Conservation (phyloP, 2,888 invertebrate species). For the Heliothis peltigera region DNA sequence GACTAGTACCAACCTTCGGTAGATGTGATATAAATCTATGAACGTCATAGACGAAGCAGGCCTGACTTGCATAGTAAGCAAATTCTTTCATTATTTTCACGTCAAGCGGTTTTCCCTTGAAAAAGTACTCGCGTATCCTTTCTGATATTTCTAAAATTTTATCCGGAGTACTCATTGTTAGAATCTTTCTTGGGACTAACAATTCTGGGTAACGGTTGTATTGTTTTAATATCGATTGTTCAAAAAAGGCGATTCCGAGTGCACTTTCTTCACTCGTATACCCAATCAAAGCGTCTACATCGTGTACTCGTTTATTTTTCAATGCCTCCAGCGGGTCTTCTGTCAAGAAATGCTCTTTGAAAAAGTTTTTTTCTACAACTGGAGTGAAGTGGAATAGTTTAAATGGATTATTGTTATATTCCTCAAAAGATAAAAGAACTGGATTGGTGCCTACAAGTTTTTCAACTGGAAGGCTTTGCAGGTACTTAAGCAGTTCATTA, state of each 20-base stretch:
- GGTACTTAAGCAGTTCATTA: conserved; percentile 68
- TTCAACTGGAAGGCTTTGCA: conserved; percentile 68
- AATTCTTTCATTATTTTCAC: conserved; percentile 63
- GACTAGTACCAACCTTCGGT: conserved; percentile 32
- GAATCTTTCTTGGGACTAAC: conserved; percentile 68
- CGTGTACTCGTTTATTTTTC: conserved; percentile 81
- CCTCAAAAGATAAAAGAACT: conserved; percentile 66
- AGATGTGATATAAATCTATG: conserved; percentile 44
- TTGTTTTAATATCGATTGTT: conserved; percentile 25
- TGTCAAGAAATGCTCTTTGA: conserved; percentile 69
- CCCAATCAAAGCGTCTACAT: conserved; percentile 92
- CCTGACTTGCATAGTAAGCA: conserved; percentile 58
- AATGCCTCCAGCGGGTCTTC: conserved; percentile 64
- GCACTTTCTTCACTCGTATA: conserved; percentile 92
- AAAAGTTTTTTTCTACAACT: conserved; percentile 75
- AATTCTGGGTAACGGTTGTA: conserved; percentile 67
- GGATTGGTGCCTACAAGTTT: conserved; percentile 66
- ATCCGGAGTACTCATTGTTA: conserved; percentile 53
- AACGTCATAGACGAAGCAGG: conserved; percentile 61
- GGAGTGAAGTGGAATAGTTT: conserved; percentile 73
- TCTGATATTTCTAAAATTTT: conserved; percentile 66
- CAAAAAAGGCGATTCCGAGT: conserved; percentile 47
- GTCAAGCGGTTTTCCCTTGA: conserved; percentile 61
- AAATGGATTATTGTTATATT: conserved; percentile 51
- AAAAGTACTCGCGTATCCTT: conserved; percentile 68